These are phyloP conservation scores for Gobio gobio DNA, from an alignment of 2,113 vertebrate genomes.

Conservation along the genomic window DNA sequence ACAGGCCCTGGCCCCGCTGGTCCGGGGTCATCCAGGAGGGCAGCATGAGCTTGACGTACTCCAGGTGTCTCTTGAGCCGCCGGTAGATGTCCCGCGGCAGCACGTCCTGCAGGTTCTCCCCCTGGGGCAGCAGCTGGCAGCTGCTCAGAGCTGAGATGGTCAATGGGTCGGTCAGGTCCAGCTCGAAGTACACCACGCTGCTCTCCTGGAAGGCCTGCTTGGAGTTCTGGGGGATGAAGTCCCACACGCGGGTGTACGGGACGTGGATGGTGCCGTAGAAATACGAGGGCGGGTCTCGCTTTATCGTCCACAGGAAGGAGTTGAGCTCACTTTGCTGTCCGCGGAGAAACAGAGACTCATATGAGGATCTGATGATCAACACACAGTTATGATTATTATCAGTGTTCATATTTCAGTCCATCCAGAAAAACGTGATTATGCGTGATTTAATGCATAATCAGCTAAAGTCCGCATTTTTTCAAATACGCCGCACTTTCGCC, in stretches of 20 bases:
- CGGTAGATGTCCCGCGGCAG: constrained; percentile 83
- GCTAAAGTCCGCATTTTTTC: too few relatives aligned
- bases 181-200: constrained; percentile 85
- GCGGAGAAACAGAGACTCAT: not conserved
- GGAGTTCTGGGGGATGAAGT: constrained; percentile 87
- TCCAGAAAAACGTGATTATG: too few relatives aligned
- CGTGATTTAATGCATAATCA: too few relatives aligned
- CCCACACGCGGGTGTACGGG: constrained; percentile 87
- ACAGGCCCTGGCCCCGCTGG: constrained; percentile 85
- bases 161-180: constrained; percentile 87
- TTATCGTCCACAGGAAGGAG: constrained; percentile 92
- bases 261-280: constrained; percentile 91
- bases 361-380: too few relatives aligned
- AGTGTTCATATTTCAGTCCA: too few relatives aligned
- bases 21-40: constrained; percentile 90
- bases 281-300: constrained; percentile 85
- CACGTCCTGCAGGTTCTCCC: constrained; percentile 85
- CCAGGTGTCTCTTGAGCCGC: constrained; percentile 84
- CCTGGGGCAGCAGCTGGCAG: constrained; percentile 86
- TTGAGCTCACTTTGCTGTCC: constrained; percentile 85
- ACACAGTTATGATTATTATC: too few relatives aligned
- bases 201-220: constrained; percentile 89
- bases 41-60: constrained; percentile 90
- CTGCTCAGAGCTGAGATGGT: constrained; percentile 85
- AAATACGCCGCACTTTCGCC: too few relatives aligned